Conservation (phyloP, 1,140 invertebrate genomes). For the Drosophila azteca region DNA sequence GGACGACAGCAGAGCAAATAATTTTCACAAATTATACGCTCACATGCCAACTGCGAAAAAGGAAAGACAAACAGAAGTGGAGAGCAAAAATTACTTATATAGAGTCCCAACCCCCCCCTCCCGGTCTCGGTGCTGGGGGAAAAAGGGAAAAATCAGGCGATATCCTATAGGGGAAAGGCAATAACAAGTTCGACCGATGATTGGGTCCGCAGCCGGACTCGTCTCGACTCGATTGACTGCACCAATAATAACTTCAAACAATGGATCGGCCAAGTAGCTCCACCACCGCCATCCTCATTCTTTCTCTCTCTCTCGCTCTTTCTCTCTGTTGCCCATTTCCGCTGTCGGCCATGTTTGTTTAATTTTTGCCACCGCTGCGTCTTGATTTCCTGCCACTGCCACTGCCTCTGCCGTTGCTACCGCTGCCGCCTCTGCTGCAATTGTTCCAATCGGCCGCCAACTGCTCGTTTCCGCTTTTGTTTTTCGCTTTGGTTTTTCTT, state of each 20-base stretch:
- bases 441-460: conserved; percentile 78
- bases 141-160: conserved; percentile 42
- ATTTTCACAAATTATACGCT: conserved; percentile 81
- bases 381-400: conserved; percentile 37
- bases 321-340: conserved; percentile 25
- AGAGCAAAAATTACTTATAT: conserved; percentile 54
- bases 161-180: conserved; percentile 64
- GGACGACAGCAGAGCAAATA: conserved; percentile 75
- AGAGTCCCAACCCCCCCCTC: conserved; percentile 10
- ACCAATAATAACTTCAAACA: conserved; percentile 81
- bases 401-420: conserved; percentile 18
- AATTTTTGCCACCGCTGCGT: conserved; percentile 73
- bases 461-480: conserved; percentile 78
- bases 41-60: conserved; percentile 70
- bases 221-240: conserved; percentile 49
- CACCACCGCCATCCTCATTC: conserved; percentile 1
- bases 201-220: conserved; percentile 65
- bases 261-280: conserved; percentile 57
- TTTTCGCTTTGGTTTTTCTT: conserved; percentile 66
- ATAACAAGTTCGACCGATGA: conserved; percentile 63
- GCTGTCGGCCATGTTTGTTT: conserved; percentile 68
- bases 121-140: not conserved
- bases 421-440: conserved; percentile 47
- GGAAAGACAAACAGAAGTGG: conserved; percentile 62
- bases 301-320: not conserved